Evolutionary conservation across 2,113 vertebrate species (phyloP).

Genomic region (pig (Sus scrofa)): T2T-Sscrofa CM000812.6:174672501-174673000

Average conservation of each 20-base stretch:
- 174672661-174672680: not conserved
- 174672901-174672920: not conserved
- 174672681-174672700: not conserved
- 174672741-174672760: not conserved
- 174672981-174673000: no score
- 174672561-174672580: constrained; percentile 10
- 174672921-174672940: not conserved
- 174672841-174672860: not conserved
- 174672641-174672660: not conserved
- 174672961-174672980: no score
- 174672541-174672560: not conserved
- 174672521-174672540: constrained; percentile 11
- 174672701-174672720: not conserved
- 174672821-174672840: not conserved
- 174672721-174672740: not conserved
- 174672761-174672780: not conserved
- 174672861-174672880: not conserved
- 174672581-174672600: not conserved
- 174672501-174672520: constrained; percentile 17
- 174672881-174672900: not conserved
- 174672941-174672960: not conserved
- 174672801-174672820: not conserved
- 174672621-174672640: not conserved
- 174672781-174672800: not conserved
- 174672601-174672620: not conserved